Conservation (phyloP, 2,888 invertebrate genomes). For the Scrobipalpa atriplicella region DNA sequence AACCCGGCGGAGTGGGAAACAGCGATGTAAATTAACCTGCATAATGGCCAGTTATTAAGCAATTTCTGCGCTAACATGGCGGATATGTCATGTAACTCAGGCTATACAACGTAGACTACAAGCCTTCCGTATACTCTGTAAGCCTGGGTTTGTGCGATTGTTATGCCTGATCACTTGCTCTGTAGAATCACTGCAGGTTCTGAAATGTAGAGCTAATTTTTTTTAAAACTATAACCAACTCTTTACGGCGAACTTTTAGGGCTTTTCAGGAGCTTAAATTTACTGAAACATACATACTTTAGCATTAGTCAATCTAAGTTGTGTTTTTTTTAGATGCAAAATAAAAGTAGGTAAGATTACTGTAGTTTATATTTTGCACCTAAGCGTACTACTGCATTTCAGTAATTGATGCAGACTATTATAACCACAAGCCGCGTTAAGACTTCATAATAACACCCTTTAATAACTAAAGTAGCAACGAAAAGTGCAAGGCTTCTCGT, state of each 20-base stretch:
- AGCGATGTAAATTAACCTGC: constrained; percentile 67
- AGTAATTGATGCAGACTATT: background rate
- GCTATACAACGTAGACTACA: constrained; percentile 26
- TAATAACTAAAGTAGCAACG: background rate
- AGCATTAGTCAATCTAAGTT: too few relatives aligned
- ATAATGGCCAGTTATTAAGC: constrained; percentile 75
- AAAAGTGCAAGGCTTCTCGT: constrained; percentile 35
- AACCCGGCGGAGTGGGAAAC: constrained; percentile 42
- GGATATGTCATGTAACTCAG: constrained; percentile 53
- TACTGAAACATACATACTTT: too few relatives aligned
- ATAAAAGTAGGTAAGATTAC: too few relatives aligned
- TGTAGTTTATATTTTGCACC: too few relatives aligned
- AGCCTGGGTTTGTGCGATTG: constrained; percentile 9
- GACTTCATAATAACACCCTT: background rate
- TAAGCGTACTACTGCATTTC: background rate
- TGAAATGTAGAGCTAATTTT: background rate
- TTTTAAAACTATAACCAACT: too few relatives aligned
- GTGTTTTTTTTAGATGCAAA: too few relatives aligned
- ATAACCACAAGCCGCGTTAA: background rate
- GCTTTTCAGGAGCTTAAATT: too few relatives aligned
- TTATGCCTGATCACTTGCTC: background rate
- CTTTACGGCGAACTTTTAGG: too few relatives aligned
- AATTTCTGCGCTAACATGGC: constrained; percentile 65
- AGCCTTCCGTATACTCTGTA: constrained; percentile 4
- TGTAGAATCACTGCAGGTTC: background rate